phyloP scores from a whole-genome alignment of 2,113 vertebrate species.

The Scomber japonicus region DNA sequence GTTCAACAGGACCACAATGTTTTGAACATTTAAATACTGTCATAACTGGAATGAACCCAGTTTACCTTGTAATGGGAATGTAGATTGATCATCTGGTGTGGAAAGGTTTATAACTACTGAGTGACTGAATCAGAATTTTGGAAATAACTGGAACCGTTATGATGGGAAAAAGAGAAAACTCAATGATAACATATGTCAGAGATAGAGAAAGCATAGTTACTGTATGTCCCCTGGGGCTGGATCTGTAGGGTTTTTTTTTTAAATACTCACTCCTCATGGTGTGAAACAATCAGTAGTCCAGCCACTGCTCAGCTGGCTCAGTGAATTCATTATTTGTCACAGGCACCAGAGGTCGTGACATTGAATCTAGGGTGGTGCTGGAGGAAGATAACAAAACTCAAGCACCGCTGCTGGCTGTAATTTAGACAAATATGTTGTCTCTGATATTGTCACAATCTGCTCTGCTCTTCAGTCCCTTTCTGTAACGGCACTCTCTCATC shows the following conservation, averaged over 20 bases:
- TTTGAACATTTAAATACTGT: background rate
- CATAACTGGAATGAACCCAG: background rate
- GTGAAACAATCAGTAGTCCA: slow-evolving; percentile 60
- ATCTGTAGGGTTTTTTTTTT: slow-evolving; percentile 14
- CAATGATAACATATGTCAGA: background rate
- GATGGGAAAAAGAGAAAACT: no score
- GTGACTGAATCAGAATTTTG: no score
- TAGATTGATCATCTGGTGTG: background rate
- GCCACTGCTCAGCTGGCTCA: slow-evolving; percentile 38
- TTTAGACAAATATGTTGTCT: slow-evolving; percentile 67
- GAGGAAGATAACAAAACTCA: slow-evolving; percentile 58
- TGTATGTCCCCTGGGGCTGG: background rate
- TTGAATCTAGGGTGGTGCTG: slow-evolving; percentile 59
- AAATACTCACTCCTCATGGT: slow-evolving; percentile 18
- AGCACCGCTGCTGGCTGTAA: slow-evolving; percentile 48
- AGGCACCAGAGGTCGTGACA: slow-evolving; percentile 62
- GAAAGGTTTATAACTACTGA: no score
- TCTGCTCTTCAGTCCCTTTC: no score
- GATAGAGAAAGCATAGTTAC: background rate
- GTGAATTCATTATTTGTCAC: slow-evolving; percentile 65
- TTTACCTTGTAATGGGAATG: background rate
- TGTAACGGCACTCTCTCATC: no score
- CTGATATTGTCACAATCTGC: background rate
- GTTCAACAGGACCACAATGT: background rate
- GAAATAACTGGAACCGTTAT: no score